Percentiles rank a stretch among this genome's conserved stretches.
Conservation (phyloP, 2,888 invertebrate genomes). For the Euplexia lucipara region DNA sequence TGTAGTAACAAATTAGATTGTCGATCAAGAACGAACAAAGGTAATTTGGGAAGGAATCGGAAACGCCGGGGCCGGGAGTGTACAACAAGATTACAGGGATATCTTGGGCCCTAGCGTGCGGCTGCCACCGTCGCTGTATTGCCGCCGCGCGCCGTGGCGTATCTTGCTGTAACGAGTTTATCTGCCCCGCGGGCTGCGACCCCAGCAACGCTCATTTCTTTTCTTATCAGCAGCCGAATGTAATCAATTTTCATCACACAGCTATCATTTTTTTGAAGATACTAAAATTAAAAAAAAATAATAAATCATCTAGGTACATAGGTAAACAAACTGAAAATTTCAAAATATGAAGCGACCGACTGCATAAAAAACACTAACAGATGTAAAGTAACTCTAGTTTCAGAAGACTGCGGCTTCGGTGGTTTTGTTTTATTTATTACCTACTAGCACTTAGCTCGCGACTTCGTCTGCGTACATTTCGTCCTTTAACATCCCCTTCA, state of each 20-base stretch:
- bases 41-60: conserved; percentile 86
- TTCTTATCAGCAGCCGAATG: conserved; percentile 82
- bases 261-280: conserved; percentile 24
- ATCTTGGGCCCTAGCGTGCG: conserved; percentile 80
- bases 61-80: conserved; percentile 84
- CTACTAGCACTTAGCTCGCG: too few relatives aligned
- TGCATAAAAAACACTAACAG: too few relatives aligned
- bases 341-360: too few relatives aligned
- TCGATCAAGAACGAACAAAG: conserved; percentile 82
- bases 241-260: conserved; percentile 76
- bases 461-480: too few relatives aligned
- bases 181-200: conserved; percentile 89
- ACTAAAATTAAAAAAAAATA: too few relatives aligned
- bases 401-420: too few relatives aligned
- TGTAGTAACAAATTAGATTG: conserved; percentile 85
- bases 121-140: conserved; percentile 69
- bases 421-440: too few relatives aligned
- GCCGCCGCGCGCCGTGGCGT: conserved; percentile 76
- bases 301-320: too few relatives aligned
- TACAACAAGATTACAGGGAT: conserved; percentile 87
- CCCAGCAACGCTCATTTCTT: conserved; percentile 82
- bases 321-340: too few relatives aligned
- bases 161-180: conserved; percentile 89
- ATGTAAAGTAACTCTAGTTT: too few relatives aligned
- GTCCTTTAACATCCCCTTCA: too few relatives aligned